Evolutionary conservation across 2,797 vertebrate genomes (phyloP).

Genomic region (Sebastiscus tertius): DNA sequence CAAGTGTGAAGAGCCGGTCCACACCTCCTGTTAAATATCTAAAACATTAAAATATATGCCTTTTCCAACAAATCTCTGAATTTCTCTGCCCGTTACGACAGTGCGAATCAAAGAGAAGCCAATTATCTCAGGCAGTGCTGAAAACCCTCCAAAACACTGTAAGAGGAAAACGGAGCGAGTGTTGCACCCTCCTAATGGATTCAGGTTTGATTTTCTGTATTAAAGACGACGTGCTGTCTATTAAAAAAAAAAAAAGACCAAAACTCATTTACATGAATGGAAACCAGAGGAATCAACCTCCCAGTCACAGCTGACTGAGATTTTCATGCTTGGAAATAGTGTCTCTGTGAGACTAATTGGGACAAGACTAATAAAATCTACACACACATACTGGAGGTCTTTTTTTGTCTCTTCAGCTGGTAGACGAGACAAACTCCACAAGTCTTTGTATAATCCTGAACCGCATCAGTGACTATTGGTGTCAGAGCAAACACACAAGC

Average conservation of each 20-base stretch:
- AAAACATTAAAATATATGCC: not conserved
- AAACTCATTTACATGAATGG: not conserved
- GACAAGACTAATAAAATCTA: conserved; percentile 11
- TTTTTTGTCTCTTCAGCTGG: conserved; percentile 2
- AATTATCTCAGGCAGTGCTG: conserved; percentile 2
- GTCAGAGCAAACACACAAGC: conserved; percentile 26
- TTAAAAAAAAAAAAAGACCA: not conserved
- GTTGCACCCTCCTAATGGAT: not conserved
- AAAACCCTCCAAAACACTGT: not conserved
- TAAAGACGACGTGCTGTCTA: not conserved
- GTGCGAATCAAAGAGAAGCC: not conserved
- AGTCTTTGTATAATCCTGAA: conserved; percentile 39
- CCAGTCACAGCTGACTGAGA: not conserved
- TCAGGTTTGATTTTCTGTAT: not conserved
- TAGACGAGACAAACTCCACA: not conserved
- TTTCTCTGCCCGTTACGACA: not conserved
- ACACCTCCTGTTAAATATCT: not conserved
- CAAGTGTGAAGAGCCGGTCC: not conserved
- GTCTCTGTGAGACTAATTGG: conserved; percentile 2
- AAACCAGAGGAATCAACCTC: not conserved
- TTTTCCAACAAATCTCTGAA: not conserved
- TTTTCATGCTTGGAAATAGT: not conserved
- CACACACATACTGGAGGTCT: not conserved
- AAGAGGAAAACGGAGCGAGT: accelerated
- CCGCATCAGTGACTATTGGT: conserved; percentile 30